phyloP scores from a whole-genome alignment of 2,888 invertebrate genomes.

The Sphinx pinastri region DNA sequence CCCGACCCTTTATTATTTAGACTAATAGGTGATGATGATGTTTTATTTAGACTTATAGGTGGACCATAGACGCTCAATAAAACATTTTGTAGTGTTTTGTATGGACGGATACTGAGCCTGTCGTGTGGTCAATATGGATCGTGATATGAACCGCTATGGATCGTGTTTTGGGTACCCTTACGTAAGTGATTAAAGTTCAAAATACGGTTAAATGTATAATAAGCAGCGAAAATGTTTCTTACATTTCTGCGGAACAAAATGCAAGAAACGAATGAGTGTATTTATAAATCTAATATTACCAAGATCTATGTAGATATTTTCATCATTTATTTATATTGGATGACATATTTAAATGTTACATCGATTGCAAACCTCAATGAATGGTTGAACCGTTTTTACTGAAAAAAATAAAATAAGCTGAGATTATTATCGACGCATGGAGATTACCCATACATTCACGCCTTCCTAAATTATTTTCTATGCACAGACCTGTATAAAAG shows the following conservation, averaged over 20 bases:
- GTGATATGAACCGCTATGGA: no score
- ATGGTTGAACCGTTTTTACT: no score
- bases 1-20: slow-evolving; percentile 7
- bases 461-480: slow-evolving; percentile 21
- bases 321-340: no score
- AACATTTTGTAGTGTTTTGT: background rate
- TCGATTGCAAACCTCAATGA: no score
- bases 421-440: background rate
- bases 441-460: background rate
- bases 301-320: no score
- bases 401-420: no score
- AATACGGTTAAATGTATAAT: slow-evolving; percentile 14
- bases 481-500: slow-evolving; percentile 34
- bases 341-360: no score
- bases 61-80: slow-evolving; percentile 1
- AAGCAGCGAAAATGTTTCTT: slow-evolving; percentile 13
- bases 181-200: slow-evolving; percentile 32
- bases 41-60: no score
- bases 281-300: background rate
- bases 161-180: slow-evolving; percentile 10
- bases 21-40: no score
- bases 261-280: background rate
- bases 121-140: background rate
- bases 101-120: background rate
- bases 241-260: background rate